Evolutionary conservation across 1,140 invertebrate genomes (phyloP).

Genomic region (Eurosta solidaginis): DNA sequence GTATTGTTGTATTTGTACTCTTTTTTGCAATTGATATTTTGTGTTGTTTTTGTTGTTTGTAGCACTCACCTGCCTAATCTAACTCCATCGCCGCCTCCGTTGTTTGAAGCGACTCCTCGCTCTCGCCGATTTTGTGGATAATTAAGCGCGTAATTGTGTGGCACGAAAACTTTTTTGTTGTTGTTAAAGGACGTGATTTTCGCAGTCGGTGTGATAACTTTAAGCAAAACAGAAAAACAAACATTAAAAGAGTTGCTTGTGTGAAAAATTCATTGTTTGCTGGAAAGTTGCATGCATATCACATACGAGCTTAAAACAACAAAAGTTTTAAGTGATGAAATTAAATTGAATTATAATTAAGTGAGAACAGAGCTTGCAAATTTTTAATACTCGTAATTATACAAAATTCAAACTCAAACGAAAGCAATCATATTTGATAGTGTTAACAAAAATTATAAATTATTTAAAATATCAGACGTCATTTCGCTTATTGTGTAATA

Average conservation of each 20-base stretch:
- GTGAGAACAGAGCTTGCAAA: too few relatives aligned
- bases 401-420: too few relatives aligned
- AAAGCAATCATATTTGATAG: too few relatives aligned
- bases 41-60: background rate
- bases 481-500: background rate
- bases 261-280: background rate
- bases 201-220: background rate
- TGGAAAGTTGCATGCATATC: background rate
- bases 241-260: background rate
- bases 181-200: slow-evolving; percentile 13
- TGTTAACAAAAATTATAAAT: background rate
- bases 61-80: slow-evolving; percentile 1
- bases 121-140: slow-evolving; percentile 30
- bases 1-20: background rate
- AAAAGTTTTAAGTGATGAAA: background rate
- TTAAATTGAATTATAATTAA: background rate
- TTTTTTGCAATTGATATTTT: background rate
- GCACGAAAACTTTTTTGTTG: background rate
- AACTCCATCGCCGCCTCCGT: background rate
- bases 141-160: slow-evolving; percentile 30
- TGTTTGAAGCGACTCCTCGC: background rate
- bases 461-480: background rate
- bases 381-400: too few relatives aligned
- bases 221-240: background rate
- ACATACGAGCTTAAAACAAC: background rate